Conservation (phyloP, 2,113 vertebrate species). For the Lepus americanus region DNA sequence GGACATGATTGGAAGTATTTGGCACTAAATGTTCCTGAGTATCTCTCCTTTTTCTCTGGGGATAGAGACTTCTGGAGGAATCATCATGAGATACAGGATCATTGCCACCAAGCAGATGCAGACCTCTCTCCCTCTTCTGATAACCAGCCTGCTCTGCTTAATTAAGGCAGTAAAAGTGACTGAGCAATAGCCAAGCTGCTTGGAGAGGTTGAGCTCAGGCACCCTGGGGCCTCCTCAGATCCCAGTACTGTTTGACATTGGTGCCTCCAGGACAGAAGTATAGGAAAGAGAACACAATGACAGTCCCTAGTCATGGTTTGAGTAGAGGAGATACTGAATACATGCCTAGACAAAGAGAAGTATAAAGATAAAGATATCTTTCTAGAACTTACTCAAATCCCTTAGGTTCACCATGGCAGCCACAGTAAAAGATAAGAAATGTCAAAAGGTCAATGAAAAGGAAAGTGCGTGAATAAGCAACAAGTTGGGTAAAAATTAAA, state of each 20-base stretch:
- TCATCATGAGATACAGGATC: not conserved
- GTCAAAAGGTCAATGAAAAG: conserved; percentile 92
- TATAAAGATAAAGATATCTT: conserved; percentile 91
- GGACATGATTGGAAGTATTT: not conserved
- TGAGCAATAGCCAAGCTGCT: conserved; percentile 63
- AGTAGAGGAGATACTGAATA: conserved; percentile 93
- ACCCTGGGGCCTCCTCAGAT: conserved; percentile 69
- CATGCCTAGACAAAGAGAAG: conserved; percentile 91
- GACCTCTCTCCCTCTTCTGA: conserved; percentile 78
- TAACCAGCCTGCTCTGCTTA: conserved; percentile 89
- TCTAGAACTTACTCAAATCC: conserved; percentile 91
- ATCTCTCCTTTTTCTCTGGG: not conserved
- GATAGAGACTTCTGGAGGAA: not conserved
- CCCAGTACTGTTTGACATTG: not conserved
- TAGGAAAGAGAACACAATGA: conserved; percentile 91
- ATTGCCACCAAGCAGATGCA: conserved; percentile 88
- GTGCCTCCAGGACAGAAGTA: conserved; percentile 83
- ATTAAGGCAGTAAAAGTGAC: conserved; percentile 80
- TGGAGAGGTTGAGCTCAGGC: conserved; percentile 56
- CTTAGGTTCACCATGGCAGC: conserved; percentile 93
- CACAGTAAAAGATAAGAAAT: conserved; percentile 92
- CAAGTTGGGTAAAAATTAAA: conserved; percentile 92
- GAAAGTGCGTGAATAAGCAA: conserved; percentile 91
- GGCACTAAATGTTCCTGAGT: not conserved
- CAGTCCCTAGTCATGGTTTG: conserved; percentile 92